Evolutionary conservation across 2,113 vertebrate species (phyloP), one percentile per base, ranked within the genome.

Genomic region (Sceloporus tristichus): DNA sequence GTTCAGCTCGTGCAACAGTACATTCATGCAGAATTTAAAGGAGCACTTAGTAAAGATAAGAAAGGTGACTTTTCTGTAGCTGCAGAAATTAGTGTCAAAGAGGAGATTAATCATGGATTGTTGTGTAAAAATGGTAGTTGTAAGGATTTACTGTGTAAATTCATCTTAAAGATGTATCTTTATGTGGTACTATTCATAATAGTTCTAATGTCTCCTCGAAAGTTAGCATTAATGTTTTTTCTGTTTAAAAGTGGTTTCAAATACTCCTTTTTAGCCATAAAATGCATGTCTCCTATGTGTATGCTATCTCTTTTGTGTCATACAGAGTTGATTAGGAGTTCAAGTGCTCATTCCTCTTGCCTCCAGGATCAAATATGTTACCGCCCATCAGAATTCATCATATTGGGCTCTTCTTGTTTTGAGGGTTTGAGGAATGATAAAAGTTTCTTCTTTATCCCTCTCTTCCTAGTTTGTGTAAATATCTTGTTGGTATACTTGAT

Each of bases 1-100:
- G 59, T 59, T 18, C 75, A 71, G 62, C 34, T 53, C 21, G 23
- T n/a, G 42, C 25, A 70, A 29, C 19, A 4, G 74, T 56, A 7
- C 79, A 23, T 19, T 84, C 23, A n/a, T 76, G 48, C 19, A 85
- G 25, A n/a, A 85, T 85, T 89, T 66, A 79, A 89, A 79, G 34
- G 68, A 42, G 11, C 19, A 48, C 54, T 62, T 89, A 73, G 25
- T 27, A 79, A 84, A 38, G 65, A 73, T 19, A 88, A 83, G 27
- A 71, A 40, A 2, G 38, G 4, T 27, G 21, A 18, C 56, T 18
- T 1, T 42, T 59, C 1, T 87, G 21, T 68, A 38, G 5, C 75
- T 82, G n/a, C 53, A 66, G 40, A 88, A 83, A 77, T 48, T 79
- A 42, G 18, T 73, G 21, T 71, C 19, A 25, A 2, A 27, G 9